Conservation (phyloP, 1,140 invertebrate genomes). For the Meloidogyne chitwoodi region DNA sequence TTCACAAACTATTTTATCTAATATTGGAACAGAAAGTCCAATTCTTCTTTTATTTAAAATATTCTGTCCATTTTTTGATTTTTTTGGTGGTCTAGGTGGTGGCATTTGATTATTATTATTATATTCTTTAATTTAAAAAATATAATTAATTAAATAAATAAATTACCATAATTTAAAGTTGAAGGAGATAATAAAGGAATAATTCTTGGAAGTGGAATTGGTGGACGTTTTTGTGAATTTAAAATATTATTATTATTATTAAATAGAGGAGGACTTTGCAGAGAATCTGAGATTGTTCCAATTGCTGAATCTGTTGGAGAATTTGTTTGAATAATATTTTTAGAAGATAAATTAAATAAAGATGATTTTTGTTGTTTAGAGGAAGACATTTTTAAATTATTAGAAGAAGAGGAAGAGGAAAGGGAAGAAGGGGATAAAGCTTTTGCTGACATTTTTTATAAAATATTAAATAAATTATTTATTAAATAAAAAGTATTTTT, state of each 20-base stretch:
- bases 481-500: no score
- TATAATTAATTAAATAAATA: no score
- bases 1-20: not conserved
- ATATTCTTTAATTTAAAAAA: not conserved
- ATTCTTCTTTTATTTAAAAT: slow-evolving; percentile 1
- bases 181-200: not conserved
- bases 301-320: not conserved
- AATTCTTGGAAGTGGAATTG: not conserved
- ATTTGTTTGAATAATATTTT: not conserved
- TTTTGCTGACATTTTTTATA: not conserved
- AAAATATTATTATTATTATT: not conserved
- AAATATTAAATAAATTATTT: no score
- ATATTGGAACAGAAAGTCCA: not conserved
- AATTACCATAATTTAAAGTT: not conserved
- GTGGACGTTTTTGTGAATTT: not conserved
- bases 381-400: not conserved
- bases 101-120: not conserved
- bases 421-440: not conserved
- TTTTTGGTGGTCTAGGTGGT: not conserved
- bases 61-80: not conserved
- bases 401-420: not conserved
- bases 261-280: not conserved
- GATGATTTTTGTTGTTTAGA: not conserved
- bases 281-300: not conserved
- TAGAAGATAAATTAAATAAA: not conserved